Percentiles rank a stretch among this genome's conserved stretches.
phyloP scores from a whole-genome alignment of 1,140 invertebrate species.

The Bombus balteatus region DNA sequence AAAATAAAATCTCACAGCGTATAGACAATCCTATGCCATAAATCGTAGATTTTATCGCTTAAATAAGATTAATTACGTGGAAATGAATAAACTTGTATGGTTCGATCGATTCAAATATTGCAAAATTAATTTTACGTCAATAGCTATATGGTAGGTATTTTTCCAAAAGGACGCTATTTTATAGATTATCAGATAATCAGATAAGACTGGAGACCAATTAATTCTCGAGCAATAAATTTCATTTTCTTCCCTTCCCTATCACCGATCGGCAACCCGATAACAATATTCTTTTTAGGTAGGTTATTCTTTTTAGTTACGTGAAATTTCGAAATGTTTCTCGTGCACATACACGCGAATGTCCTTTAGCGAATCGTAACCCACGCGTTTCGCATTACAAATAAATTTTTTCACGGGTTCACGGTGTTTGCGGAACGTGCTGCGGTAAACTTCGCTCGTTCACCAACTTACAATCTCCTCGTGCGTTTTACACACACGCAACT shows the following conservation, averaged over 20 bases:
- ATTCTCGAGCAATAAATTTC: not conserved
- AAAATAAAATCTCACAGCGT: not conserved
- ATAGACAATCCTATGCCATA: not conserved
- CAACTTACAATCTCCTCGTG: slow-evolving; percentile 15
- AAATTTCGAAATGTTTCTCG: not conserved
- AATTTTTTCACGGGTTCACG: not conserved
- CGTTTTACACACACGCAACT: not conserved
- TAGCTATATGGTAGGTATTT: not conserved
- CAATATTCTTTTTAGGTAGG: not conserved
- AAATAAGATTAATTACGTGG: too few relatives aligned
- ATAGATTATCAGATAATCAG: not conserved
- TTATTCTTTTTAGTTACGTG: not conserved
- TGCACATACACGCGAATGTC: not conserved
- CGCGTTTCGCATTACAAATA: not conserved
- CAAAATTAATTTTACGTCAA: not conserved
- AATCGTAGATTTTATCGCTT: not conserved
- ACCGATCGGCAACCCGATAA: not conserved
- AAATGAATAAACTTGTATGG: too few relatives aligned
- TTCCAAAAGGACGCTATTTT: not conserved
- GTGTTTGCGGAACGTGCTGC: slow-evolving; percentile 24
- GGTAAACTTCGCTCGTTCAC: not conserved
- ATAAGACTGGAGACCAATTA: not conserved
- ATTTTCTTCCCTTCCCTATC: not conserved
- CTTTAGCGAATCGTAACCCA: not conserved
- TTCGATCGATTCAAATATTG: not conserved